Base-by-base conservation (phyloP, 2,797 vertebrate species). In the Bradypodion ventrale region DNA sequence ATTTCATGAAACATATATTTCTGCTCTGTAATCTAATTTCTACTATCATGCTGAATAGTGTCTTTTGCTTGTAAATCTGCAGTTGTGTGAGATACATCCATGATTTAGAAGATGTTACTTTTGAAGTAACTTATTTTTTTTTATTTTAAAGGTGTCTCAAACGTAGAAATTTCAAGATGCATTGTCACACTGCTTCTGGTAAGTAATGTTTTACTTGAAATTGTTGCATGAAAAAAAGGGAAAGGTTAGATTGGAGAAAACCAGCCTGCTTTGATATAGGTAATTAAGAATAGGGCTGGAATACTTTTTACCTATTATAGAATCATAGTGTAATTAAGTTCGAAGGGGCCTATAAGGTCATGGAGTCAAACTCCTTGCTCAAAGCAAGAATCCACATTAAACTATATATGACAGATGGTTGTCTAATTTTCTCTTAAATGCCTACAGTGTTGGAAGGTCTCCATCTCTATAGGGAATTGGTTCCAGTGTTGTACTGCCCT, bases 291-390 rank as follows among this genome's bases (percentile, higher is more conserved):
- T 91, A 92, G 92, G 95, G 92, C 93, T 96, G 93, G 93, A 95
- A 95, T 95, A 94, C 94, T 94, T 95, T 93, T 92, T 94, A 95
- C 95, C 93, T 96, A 95, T 95, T 95, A 95, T 96, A n/a, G n/a
- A n/a, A n/a, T n/a, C n/a, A n/a, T n/a, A n/a, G n/a, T n/a, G n/a
- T n/a, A n/a, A n/a, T n/a, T n/a, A n/a, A n/a, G n/a, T n/a, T n/a
- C n/a, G n/a, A n/a, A n/a, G n/a, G n/a, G n/a, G n/a, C n/a, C n/a
- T n/a, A n/a, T n/a, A n/a, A n/a, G n/a, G n/a, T n/a, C n/a, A n/a
- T n/a, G n/a, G n/a, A n/a, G n/a, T n/a, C n/a, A n/a, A n/a, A n/a
- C n/a, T n/a, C n/a, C n/a, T n/a, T n/a, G n/a, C n/a, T n/a, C n/a
- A n/a, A n/a, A 93, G 81, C 93, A n/a, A n/a, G n/a, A n/a, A n/a